These are phyloP conservation scores for Cryptosula pallasiana DNA, from an alignment of 2,888 invertebrate species.

Conservation along the genomic window DNA sequence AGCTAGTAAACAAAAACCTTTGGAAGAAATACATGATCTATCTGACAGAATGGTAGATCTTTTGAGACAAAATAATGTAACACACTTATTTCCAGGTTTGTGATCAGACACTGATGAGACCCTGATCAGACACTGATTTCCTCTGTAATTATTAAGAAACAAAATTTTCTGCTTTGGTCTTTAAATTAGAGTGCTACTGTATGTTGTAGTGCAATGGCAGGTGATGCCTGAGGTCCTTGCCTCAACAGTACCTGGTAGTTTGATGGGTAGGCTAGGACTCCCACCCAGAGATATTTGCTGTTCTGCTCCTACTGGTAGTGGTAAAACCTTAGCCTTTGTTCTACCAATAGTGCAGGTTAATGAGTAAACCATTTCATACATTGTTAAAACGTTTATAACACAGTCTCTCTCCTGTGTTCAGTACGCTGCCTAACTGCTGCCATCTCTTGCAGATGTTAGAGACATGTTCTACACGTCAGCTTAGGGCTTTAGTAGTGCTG, in stretches of 20 bases:
- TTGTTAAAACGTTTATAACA: not conserved
- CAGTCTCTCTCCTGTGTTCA: not conserved
- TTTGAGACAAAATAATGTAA: constrained; percentile 67
- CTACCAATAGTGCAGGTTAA: constrained; percentile 77
- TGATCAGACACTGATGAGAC: too few relatives aligned
- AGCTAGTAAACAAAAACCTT: constrained; percentile 57
- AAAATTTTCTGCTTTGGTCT: too few relatives aligned
- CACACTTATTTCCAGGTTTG: constrained; percentile 69
- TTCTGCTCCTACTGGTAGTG: constrained; percentile 94
- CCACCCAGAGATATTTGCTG: constrained; percentile 83
- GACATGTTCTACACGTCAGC: constrained; percentile 26
- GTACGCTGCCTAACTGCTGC: not conserved
- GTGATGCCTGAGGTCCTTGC: constrained; percentile 46
- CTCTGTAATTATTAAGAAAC: too few relatives aligned
- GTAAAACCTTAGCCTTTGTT: constrained; percentile 91
- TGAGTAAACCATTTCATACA: not conserved
- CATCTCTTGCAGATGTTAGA: constrained; percentile 18
- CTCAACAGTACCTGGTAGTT: constrained; percentile 52
- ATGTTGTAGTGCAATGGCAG: constrained; percentile 42
- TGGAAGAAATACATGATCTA: constrained; percentile 62
- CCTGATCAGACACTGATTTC: too few relatives aligned
- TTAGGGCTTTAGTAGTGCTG: constrained; percentile 77
- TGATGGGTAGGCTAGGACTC: constrained; percentile 36
- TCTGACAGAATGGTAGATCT: constrained; percentile 62
- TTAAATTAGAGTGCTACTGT: too few relatives aligned